phyloP scores from a whole-genome alignment of 2,797 vertebrate species.

The Sciurus vulgaris region DNA sequence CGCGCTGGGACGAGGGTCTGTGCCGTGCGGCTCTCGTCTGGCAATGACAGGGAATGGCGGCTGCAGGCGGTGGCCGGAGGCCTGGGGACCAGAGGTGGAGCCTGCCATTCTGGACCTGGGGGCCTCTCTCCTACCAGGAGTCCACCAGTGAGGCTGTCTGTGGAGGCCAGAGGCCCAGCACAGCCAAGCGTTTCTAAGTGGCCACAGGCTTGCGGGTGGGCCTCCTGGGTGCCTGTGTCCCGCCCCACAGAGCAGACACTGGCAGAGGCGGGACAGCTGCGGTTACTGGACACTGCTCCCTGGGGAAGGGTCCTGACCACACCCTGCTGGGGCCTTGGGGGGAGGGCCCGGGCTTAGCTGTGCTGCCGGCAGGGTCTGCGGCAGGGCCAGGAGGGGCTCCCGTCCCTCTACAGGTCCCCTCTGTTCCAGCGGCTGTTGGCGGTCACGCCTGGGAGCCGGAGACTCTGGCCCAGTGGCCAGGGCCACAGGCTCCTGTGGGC shows the following conservation, averaged over 20 bases:
- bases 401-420: no score
- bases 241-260: background rate
- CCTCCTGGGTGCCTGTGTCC: background rate
- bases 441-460: background rate
- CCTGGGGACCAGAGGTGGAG: conserved; percentile 38
- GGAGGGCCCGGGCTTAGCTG: background rate
- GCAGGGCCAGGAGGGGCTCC: background rate
- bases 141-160: conserved; percentile 17
- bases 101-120: background rate
- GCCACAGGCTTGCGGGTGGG: background rate
- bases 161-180: rapidly evolving
- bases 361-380: background rate
- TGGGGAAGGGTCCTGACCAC: rapidly evolving
- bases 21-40: conserved; percentile 50
- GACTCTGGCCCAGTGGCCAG: background rate
- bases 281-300: background rate
- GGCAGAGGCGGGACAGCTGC: rapidly evolving
- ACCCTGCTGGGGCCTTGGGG: background rate
- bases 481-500: background rate
- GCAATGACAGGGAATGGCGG: background rate
- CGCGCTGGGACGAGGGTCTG: conserved; percentile 61
- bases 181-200: background rate
- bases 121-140: conserved; percentile 56
- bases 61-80: conserved; percentile 75
- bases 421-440: background rate